Evolutionary conservation across 2,797 vertebrate species (phyloP), one percentile per base, ranked within the genome.

Genomic region (Adelosebastes latens): DNA sequence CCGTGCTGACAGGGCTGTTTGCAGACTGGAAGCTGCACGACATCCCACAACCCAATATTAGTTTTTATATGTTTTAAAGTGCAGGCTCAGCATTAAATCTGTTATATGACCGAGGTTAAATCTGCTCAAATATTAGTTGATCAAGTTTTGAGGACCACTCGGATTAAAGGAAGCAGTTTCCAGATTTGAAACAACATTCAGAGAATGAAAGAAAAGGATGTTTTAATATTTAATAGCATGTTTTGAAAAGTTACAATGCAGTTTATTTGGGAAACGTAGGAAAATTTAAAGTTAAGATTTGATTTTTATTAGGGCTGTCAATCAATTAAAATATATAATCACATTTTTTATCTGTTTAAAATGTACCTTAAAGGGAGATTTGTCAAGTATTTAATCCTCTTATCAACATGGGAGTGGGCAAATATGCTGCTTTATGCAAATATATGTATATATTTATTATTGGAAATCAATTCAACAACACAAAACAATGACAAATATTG

Each of bases 71-170:
- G 65, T 83, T 74, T 56, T 1, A 74, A 89, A 90, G 7, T 77
- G 90, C 92, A 34, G 29, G 1, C 65, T 92, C 92, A 88, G 93
- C 90, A 10, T 56, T 36, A 46, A 5, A 12, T 80, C 34, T 58
- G 8, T 34, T 60, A 32, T 20, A 59, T 12, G 34, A 60, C 72
- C 65, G 2, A 70, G 46, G 74, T 68, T 69, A 13, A 79, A 81
- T 81, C 79, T 53, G 39, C 58, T 70, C 75, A 67, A 77, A 81
- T 80, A 82, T 78, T 72, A 72, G 60, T 75, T 80, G 83, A 89
- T 89, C 72, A 73, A 18, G 81, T 84, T 85, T 53, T 12, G 31
- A 81, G 63, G 66, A 53, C 24, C 58, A 32, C 36, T 13, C 20
- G 2, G 46, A 85, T 81, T 79, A 69, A 84, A 79, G 42, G 52